These are phyloP conservation scores for Mormyrops boulengeri DNA, from an alignment of 2,797 vertebrate genomes.

Conservation along the genomic window DNA sequence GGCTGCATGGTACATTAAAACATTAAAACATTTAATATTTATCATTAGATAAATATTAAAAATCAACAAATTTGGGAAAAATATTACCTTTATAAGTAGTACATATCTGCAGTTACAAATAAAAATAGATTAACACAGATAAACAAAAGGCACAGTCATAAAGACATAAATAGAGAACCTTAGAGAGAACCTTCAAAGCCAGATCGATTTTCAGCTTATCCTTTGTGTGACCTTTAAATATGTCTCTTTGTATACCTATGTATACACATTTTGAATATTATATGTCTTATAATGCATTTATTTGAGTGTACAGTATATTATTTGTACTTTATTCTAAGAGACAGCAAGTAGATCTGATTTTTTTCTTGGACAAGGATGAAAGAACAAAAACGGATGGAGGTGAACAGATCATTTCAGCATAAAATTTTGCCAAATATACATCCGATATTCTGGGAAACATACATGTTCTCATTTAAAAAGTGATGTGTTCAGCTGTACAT, in stretches of 20 bases:
- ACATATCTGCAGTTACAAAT: conserved; percentile 66
- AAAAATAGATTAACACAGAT: conserved; percentile 69
- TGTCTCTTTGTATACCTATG: not conserved
- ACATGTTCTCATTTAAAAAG: not conserved
- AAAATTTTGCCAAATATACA: not conserved
- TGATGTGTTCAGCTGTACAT: not conserved
- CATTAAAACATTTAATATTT: too few relatives aligned
- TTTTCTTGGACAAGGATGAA: not conserved
- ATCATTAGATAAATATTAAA: conserved; percentile 67
- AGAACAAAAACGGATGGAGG: not conserved
- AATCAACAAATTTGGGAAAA: conserved; percentile 70
- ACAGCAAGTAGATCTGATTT: not conserved
- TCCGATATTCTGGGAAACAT: conserved; percentile 7
- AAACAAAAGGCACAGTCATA: conserved; percentile 83
- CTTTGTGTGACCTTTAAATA: not conserved
- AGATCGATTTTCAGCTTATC: conserved; percentile 38
- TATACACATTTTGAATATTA: not conserved
- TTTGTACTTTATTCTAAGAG: not conserved
- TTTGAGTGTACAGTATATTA: not conserved
- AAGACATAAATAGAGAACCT: conserved; percentile 66
- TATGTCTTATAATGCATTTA: not conserved
- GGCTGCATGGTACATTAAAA: not conserved
- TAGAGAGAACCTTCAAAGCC: conserved; percentile 55
- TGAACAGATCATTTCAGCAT: not conserved
- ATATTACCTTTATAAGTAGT: conserved; percentile 45